Evolutionary conservation across 2,113 vertebrate genomes (phyloP), one percentile per base, ranked within the genome.

Genomic region (Rallus limicola): DNA sequence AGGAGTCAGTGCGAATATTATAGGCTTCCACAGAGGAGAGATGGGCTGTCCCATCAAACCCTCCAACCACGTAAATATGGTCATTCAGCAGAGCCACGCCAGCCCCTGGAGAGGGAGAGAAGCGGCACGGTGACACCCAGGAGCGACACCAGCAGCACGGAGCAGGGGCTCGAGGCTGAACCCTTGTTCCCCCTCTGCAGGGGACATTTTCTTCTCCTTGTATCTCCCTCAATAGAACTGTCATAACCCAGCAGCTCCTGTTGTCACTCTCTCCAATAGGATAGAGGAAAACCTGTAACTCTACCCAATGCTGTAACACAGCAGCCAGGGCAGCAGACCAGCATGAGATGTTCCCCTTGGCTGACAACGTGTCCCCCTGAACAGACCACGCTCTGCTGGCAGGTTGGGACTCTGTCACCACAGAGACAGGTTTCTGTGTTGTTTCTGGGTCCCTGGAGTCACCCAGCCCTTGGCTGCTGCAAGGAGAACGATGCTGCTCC

Each of bases 11-110:
- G 80, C 99, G 98, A 96, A 99, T 99, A 91, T 99, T 99, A 89
- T 99, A 99, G 13, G 99, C 99, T 95, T 99, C 99, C 38, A 99
- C 99, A 0, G 99, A 99, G 91, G 99, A 99, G 3, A 99, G 98
- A 88, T 99, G 99, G 1, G 99, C 99, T 0, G 99, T 99, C 9
- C 99, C 99, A 82, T 99, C 99, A 52, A 99, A 99, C 6, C 99
- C 99, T 9, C 99, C 99, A 15, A 99, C 99, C 5, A 99, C 99
- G 6, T 99, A 99, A 79, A 99, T 99, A 88, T 99, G 99, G 97
- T 99, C 99, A 36, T 99, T 99, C 77, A 99, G 98, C 84, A 99
- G 97, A 33, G 99, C 99, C 88, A 99, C 99, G 24, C 99, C 99
- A 5, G 99, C 99, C 72, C 99, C 99, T 99, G 92, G 9, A 16